These are phyloP conservation scores for Tricholauxania praeusta DNA, from an alignment of 2,888 invertebrate genomes.

Conservation along the genomic window DNA sequence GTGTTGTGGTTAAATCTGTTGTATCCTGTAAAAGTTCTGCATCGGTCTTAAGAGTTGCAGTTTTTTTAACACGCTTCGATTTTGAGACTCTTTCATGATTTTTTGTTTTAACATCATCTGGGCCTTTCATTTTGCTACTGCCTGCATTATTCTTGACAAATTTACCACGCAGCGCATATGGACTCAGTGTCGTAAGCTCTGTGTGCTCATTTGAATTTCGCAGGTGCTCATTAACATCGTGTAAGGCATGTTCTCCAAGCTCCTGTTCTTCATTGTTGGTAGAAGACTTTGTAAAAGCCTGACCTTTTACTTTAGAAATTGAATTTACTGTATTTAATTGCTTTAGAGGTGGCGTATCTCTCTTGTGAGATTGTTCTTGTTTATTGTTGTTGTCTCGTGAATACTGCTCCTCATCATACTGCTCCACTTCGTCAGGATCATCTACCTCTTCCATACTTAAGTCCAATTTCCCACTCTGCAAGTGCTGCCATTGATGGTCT, in stretches of 20 bases:
- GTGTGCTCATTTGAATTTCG: constrained; percentile 3
- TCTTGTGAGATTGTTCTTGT: constrained; percentile 3
- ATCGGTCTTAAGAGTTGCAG: background rate
- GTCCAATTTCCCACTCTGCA: constrained; percentile 45
- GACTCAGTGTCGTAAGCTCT: constrained; percentile 46
- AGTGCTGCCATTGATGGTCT: constrained; percentile 49
- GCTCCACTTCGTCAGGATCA: background rate
- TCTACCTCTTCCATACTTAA: constrained; percentile 33
- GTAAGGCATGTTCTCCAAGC: constrained; percentile 23
- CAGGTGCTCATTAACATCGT: constrained; percentile 44
- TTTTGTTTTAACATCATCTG: background rate
- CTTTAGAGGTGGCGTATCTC: background rate
- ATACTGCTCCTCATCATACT: background rate
- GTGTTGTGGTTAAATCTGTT: constrained; percentile 28
- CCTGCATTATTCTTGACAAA: constrained; percentile 44
- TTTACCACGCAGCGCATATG: constrained; percentile 58
- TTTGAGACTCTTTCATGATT: constrained; percentile 33
- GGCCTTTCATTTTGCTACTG: background rate
- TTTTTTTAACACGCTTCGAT: constrained; percentile 11
- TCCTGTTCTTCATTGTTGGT: background rate
- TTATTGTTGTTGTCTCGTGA: no score
- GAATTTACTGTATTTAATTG: background rate
- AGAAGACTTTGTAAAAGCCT: constrained; percentile 27
- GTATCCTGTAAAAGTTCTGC: background rate
- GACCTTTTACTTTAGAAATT: background rate